These are phyloP conservation scores for Meta bourneti DNA, from an alignment of 2,888 invertebrate species.

Conservation along the genomic window DNA sequence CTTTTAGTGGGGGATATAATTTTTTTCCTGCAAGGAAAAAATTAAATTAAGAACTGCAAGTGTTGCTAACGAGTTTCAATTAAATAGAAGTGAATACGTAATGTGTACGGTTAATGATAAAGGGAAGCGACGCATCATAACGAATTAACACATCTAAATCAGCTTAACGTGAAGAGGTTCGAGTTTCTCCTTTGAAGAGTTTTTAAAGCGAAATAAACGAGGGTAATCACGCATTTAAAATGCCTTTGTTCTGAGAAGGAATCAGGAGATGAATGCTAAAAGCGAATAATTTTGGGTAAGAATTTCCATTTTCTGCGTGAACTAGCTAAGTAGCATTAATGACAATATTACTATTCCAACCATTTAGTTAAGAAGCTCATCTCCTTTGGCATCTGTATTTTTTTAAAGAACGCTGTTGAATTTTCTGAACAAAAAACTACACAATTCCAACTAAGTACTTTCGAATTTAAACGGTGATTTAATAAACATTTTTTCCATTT, in stretches of 20 bases:
- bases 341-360: too few relatives aligned
- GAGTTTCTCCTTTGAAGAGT: neutral
- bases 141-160: slow-evolving; percentile 54
- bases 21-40: neutral
- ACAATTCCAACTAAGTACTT: too few relatives aligned
- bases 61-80: slow-evolving; percentile 37
- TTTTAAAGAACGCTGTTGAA: too few relatives aligned
- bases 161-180: slow-evolving; percentile 23
- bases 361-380: too few relatives aligned
- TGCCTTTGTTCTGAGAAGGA: neutral
- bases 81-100: slow-evolving; percentile 32
- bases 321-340: too few relatives aligned
- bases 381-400: too few relatives aligned
- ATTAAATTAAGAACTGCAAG: neutral
- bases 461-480: too few relatives aligned
- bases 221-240: neutral
- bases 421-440: too few relatives aligned
- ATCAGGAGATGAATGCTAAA: too few relatives aligned
- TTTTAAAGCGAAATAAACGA: neutral
- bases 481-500: too few relatives aligned
- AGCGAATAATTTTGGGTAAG: too few relatives aligned
- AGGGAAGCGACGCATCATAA: slow-evolving; percentile 32
- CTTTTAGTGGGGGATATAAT: neutral
- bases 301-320: too few relatives aligned
- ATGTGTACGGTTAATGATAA: slow-evolving; percentile 41